Percentiles rank a stretch among this genome's conserved stretches.
phyloP scores from a whole-genome alignment of 2,797 vertebrate species.

The Thamnophis elegans region DNA sequence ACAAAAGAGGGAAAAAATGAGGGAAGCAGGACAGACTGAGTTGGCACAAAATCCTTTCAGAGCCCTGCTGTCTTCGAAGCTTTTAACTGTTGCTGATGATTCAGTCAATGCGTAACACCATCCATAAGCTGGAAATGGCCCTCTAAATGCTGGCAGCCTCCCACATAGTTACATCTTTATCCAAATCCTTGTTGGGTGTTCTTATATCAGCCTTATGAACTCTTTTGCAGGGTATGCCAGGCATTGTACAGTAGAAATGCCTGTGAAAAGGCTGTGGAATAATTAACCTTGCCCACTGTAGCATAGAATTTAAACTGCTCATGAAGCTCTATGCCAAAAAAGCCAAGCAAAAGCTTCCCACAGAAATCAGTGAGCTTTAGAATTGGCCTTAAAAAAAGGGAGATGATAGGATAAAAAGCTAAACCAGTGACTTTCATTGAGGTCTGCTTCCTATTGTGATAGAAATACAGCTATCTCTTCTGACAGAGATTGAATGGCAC shows the following conservation, averaged over 20 bases:
- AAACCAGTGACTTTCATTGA: constrained; percentile 31
- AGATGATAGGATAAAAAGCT: constrained; percentile 33
- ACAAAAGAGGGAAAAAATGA: constrained; percentile 26
- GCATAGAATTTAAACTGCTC: not conserved
- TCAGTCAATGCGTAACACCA: constrained; percentile 28
- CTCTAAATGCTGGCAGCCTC: constrained; percentile 15
- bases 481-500: not conserved
- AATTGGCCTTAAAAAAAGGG: not conserved
- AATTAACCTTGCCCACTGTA: constrained; percentile 46
- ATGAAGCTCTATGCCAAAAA: constrained; percentile 14
- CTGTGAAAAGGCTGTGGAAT: constrained; percentile 31
- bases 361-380: constrained; percentile 29
- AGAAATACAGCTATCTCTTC: constrained; percentile 13
- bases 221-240: constrained; percentile 38
- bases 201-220: constrained; percentile 34
- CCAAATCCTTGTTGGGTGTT: constrained; percentile 24
- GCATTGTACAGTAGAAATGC: constrained; percentile 18
- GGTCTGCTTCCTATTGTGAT: constrained; percentile 21
- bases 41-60: constrained; percentile 48
- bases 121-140: constrained; percentile 44
- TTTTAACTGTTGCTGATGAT: constrained; percentile 41
- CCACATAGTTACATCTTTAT: constrained; percentile 51
- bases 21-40: constrained; percentile 30
- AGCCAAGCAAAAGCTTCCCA: constrained; percentile 28
- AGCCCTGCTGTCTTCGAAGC: constrained; percentile 38